Evolutionary conservation across 2,113 vertebrate species (phyloP).

Genomic region (Oreochromis spilurus): DNA sequence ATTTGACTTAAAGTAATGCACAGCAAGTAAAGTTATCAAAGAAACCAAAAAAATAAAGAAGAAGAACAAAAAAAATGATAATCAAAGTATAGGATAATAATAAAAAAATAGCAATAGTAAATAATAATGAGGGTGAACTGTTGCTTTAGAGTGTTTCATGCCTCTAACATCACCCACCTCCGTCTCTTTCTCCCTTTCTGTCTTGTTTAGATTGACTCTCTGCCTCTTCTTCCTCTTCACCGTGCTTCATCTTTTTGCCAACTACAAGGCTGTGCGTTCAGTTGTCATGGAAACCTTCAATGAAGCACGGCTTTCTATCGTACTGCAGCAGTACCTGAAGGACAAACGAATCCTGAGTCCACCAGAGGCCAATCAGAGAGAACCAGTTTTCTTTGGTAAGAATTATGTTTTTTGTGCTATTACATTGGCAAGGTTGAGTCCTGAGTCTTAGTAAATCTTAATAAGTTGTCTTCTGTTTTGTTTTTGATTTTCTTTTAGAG

Average conservation of each 20-base stretch:
- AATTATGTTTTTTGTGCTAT: fast-evolving
- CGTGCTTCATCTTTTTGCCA: slow-evolving; percentile 82
- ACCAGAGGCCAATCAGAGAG: slow-evolving; percentile 73
- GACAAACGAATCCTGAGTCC: slow-evolving; percentile 66
- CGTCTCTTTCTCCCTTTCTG: background rate
- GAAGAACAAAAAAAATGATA: background rate
- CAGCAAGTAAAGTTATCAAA: background rate
- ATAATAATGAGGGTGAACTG: background rate
- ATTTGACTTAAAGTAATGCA: background rate
- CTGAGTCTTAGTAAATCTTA: background rate
- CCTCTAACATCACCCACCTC: background rate
- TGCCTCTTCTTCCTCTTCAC: slow-evolving; percentile 83
- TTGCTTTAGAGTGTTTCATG: background rate
- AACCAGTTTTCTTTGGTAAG: slow-evolving; percentile 80
- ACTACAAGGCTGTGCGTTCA: slow-evolving; percentile 83
- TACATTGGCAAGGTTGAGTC: fast-evolving
- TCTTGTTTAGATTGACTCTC: slow-evolving; percentile 74
- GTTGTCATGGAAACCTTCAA: slow-evolving; percentile 91
- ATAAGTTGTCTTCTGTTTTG: background rate
- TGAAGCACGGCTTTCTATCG: slow-evolving; percentile 76
- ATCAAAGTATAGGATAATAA: background rate
- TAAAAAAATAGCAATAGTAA: background rate
- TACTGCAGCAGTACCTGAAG: slow-evolving; percentile 74
- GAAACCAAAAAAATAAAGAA: background rate
- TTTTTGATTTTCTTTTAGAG: slow-evolving; percentile 27